Evolutionary conservation across 2,888 invertebrate genomes (phyloP).

Genomic region (Deilephila elpenor): DNA sequence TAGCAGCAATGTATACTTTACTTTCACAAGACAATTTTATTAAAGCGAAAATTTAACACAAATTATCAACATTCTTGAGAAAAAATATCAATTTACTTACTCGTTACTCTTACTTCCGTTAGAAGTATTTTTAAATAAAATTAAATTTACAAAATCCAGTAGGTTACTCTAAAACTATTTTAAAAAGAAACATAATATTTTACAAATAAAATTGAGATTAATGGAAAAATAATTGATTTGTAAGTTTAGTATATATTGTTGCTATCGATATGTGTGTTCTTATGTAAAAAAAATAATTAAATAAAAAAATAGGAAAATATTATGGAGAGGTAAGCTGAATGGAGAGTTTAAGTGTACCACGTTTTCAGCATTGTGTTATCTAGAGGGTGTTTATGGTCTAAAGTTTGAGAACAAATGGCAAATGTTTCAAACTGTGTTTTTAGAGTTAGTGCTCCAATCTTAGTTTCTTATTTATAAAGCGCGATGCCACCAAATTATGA

Average conservation of each 20-base stretch:
- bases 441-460: too few species aligned
- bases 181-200: too few species aligned
- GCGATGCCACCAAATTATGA: too few species aligned
- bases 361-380: conserved; percentile 24
- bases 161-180: too few species aligned
- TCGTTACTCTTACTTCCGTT: too few species aligned
- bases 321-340: conserved; percentile 13
- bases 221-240: not conserved
- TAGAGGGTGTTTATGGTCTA: conserved; percentile 32
- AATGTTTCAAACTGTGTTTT: not conserved
- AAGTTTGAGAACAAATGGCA: conserved; percentile 38
- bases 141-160: too few species aligned
- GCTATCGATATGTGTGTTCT: conserved; percentile 1
- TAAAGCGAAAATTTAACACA: too few species aligned
- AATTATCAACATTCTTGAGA: too few species aligned
- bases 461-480: too few species aligned
- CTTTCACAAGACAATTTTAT: not conserved
- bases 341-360: conserved; percentile 1
- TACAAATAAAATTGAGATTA: too few species aligned
- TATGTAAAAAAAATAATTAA: not conserved
- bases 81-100: too few species aligned
- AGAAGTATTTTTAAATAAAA: too few species aligned
- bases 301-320: not conserved
- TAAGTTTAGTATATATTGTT: not conserved
- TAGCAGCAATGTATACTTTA: conserved; percentile 5